These are phyloP conservation scores for Nomada hirtipes DNA, from an alignment of 2,888 invertebrate genomes.

Conservation along the genomic window DNA sequence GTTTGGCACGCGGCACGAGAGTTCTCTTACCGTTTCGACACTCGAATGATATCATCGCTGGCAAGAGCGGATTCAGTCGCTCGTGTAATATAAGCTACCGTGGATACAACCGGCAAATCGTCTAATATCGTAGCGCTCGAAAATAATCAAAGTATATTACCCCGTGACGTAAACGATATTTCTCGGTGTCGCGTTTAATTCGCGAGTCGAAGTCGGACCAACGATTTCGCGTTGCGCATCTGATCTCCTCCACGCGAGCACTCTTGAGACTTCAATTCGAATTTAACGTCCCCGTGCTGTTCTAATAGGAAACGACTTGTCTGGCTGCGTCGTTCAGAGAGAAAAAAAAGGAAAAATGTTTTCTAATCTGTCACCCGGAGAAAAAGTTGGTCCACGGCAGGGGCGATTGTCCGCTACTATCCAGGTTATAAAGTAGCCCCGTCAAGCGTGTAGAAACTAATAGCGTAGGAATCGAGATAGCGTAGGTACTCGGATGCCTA, in stretches of 20 bases:
- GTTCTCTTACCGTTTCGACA: conserved; percentile 70
- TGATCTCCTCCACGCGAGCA: too few relatives aligned
- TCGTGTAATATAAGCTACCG: conserved; percentile 46
- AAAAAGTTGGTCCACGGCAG: not conserved
- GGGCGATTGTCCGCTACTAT: conserved; percentile 31
- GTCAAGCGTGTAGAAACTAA: conserved; percentile 53
- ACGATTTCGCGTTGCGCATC: conserved; percentile 1
- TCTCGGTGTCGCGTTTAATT: not conserved
- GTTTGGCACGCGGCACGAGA: conserved; percentile 52
- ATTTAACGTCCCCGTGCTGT: not conserved
- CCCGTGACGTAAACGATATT: not conserved
- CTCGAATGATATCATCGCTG: conserved; percentile 71
- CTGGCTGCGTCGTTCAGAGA: not conserved
- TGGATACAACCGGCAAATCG: conserved; percentile 41
- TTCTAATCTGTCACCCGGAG: conserved; percentile 32
- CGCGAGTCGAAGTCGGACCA: not conserved
- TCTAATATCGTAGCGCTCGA: conserved; percentile 13
- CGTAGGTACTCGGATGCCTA: conserved; percentile 52
- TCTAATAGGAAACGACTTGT: not conserved
- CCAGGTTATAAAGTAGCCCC: conserved; percentile 42
- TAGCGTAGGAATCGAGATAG: conserved; percentile 57
- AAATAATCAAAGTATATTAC: conserved; percentile 22
- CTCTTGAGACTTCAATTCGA: not conserved
- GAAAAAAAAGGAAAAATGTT: conserved; percentile 5
- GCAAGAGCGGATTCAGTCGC: conserved; percentile 69